phyloP scores from a whole-genome alignment of 2,797 vertebrate genomes.

The Pipistrellus pygmaeus region DNA sequence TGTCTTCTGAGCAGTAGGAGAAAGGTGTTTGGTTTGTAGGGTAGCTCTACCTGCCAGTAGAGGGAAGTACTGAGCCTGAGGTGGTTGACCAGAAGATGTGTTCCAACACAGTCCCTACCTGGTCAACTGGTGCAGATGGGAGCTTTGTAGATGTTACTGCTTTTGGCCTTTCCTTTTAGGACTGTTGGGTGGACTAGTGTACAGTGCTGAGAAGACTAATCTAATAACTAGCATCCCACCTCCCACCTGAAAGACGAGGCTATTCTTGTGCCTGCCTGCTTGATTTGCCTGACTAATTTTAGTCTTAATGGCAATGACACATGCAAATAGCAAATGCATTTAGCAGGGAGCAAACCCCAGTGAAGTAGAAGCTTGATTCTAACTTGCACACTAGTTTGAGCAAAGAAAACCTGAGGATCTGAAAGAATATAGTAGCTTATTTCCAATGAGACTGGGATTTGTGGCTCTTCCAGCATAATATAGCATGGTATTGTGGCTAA shows the following conservation, averaged over 20 bases:
- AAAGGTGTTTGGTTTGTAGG: conserved; percentile 67
- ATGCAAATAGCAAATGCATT: conserved; percentile 26
- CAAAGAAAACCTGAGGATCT: conserved; percentile 38
- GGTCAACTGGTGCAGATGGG: not conserved
- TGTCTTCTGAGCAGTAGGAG: conserved; percentile 71
- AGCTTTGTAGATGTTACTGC: not conserved
- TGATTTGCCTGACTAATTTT: conserved; percentile 54
- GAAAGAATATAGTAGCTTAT: conserved; percentile 34
- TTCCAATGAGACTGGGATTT: conserved; percentile 34
- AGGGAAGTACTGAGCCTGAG: conserved; percentile 48
- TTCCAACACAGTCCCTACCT: not conserved
- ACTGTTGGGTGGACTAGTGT: not conserved
- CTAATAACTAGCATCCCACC: not conserved
- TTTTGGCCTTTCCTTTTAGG: conserved; percentile 39
- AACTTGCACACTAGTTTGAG: not conserved
- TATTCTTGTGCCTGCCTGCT: conserved; percentile 29
- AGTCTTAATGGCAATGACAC: conserved; percentile 16
- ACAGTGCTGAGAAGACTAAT: conserved; percentile 32
- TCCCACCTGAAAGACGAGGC: not conserved
- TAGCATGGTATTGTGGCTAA: not conserved
- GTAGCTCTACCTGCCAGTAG: conserved; percentile 21
- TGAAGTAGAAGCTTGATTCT: conserved; percentile 55
- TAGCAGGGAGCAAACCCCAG: conserved; percentile 47
- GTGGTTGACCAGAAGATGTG: not conserved
- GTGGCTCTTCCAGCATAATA: not conserved